Base-by-base conservation (phyloP, 2,113 vertebrate genomes). In the Athene cunicularia region DNA sequence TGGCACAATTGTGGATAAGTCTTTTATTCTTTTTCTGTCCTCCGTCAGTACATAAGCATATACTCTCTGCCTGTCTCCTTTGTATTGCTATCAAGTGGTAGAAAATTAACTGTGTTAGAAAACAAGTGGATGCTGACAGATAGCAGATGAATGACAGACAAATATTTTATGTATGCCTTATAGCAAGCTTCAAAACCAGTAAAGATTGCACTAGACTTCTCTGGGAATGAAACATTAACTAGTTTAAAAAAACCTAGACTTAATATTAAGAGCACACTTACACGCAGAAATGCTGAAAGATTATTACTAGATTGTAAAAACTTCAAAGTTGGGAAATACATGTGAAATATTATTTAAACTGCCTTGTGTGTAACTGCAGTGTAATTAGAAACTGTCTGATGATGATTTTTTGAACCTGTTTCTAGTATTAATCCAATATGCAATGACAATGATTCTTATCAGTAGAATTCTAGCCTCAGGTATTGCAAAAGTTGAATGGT, bases 81-180 rank as follows among this genome's bases (percentile, higher is more conserved):
- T 95, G 41, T 90, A 83, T 94, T 96, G 90, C 92, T 80, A 85
- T 85, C 63, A 96, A 80, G 66, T 35, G 56, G 15, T 74, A 88
- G 67, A 96, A 97, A 97, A 97, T 94, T 60, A 97, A 76, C 93
- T 86, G 64, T 84, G 52, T 68, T 86, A 83, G 73, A 91, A 91
- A 75, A 86, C 82, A 89, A 95, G 68, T n/a, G 39, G 73, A 94
- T 94, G 74, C 80, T 95, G 91, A 89, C 71, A 93, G 73, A 70
- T 59, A 86, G 76, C 59, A 72, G 67, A 93, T 96, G 39, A 68
- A 77, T 73, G 82, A 58, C 82, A 95, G 77, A 94, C 47, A 90
- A 94, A 75, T 68, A 60, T 92, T 95, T 52, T 77, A 32, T 74
- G 86, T 95, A 63, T 96, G n/a, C 2, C 3, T 52, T 91, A 88